Conservation (phyloP, 2,113 vertebrate species). For the Cranoglanis bouderius region DNA sequence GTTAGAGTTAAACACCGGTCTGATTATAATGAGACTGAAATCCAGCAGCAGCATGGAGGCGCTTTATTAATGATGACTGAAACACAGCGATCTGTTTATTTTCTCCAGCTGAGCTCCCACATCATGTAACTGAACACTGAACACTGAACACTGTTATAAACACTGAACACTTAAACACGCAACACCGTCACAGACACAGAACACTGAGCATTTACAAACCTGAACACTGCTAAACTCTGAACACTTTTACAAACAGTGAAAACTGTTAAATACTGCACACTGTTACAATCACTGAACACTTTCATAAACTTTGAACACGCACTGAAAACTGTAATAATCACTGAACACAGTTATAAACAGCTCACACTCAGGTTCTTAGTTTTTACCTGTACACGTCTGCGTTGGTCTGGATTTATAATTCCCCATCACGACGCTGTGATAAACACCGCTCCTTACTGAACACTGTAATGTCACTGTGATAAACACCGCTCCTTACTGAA, state of each 20-base stretch:
- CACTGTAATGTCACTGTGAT: conserved; percentile 24
- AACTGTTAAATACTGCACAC: background rate
- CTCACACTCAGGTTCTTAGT: background rate
- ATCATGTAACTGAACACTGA: background rate
- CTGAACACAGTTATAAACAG: background rate
- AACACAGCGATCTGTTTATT: no score
- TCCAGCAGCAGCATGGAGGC: no score
- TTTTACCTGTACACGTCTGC: conserved; percentile 93
- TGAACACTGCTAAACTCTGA: background rate
- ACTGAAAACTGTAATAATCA: background rate
- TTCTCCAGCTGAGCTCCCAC: no score
- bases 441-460: background rate
- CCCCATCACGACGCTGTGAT: conserved; percentile 76
- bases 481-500: background rate
- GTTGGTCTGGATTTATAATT: conserved; percentile 98
- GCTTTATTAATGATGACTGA: no score
- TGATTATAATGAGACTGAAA: no score
- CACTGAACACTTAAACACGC: background rate
- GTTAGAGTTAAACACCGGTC: no score
- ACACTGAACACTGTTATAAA: background rate
- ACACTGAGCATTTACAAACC: background rate
- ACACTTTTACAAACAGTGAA: background rate
- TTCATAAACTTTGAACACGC: background rate
- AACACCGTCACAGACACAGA: background rate
- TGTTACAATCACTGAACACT: background rate